Evolutionary conservation across 1,140 invertebrate species (phyloP), one percentile per base, ranked within the genome.

Genomic region (Eueides isabella): DNA sequence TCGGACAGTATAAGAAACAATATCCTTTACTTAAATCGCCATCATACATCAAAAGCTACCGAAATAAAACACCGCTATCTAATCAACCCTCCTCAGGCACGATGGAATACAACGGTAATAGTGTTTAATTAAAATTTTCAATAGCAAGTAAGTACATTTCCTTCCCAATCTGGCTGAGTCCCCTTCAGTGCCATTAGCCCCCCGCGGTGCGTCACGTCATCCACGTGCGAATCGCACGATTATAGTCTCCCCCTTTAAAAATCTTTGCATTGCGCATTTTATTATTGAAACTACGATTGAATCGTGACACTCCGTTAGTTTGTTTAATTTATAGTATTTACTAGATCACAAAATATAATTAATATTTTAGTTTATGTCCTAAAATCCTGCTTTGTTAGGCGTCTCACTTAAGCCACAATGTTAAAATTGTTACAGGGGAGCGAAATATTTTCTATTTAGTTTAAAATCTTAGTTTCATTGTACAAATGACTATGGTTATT

Each of bases 251-350:
- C 79, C 79, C 63, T 84, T 79, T 78, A 23, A 80, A 85, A 86
- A 80, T 81, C 78, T 55, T 72, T 80, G 67, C 80, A 80, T 83
- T 80, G 81, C 77, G 79, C 80, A 84, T 79, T 88, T 88, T 35
- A 30, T 71, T 75, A 67, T 70, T 61, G 48, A 55, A 55, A 55
- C 19, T 55, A 55, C 38, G 31, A 31, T 71, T 44, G 28, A 38
- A 55, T 35, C 62, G 73, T 74, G 67, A 62, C 73, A 75, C 41
- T 61, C 66, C 67, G 67, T 75, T 71, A 30, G 28, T 69, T 63
- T 55, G n/a, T 55, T 55, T 74, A 26, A 62, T 41, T 69, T 69
- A 65, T 65, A 14, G 14, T 30, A 63, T 30, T 48, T 23, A 67
- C 11, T 67, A 28, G 26, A 48, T n/a, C 16, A 48, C 41, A 48